phyloP scores from a whole-genome alignment of 2,113 vertebrate species.

The Brienomyrus longianalis region DNA sequence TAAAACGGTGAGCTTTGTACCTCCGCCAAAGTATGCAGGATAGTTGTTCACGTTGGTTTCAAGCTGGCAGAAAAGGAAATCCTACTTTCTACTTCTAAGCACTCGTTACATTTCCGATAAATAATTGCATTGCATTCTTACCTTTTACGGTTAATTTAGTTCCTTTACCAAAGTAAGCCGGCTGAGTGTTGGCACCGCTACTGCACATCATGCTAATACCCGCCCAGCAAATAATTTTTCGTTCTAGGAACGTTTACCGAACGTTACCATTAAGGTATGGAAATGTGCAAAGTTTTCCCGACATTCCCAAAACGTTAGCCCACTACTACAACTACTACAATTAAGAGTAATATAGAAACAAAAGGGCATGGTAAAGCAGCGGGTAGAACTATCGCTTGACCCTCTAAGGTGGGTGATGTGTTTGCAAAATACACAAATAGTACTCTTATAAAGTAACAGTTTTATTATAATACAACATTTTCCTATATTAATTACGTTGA shows the following conservation, averaged over 20 bases:
- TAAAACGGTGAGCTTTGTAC: conserved; percentile 22
- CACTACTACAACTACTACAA: background rate
- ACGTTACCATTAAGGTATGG: background rate
- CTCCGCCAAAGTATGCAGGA: conserved; percentile 18
- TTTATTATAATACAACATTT: background rate
- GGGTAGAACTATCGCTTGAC: no score
- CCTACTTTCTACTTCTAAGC: background rate
- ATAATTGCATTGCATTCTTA: background rate
- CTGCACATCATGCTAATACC: conserved; percentile 36
- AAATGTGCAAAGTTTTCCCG: background rate
- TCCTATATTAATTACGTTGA: background rate
- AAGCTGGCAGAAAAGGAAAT: conserved; percentile 21
- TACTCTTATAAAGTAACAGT: background rate
- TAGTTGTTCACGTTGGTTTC: conserved; percentile 4
- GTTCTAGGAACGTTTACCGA: background rate
- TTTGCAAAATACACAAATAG: background rate
- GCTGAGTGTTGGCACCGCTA: conserved; percentile 36
- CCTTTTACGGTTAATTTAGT: conserved; percentile 49
- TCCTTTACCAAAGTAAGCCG: conserved; percentile 44
- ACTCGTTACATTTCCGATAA: background rate
- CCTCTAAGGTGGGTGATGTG: no score
- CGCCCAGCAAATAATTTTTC: background rate
- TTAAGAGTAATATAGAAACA: background rate
- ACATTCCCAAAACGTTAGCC: background rate
- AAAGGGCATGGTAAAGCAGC: background rate